These are phyloP conservation scores for Riptortus pedestris DNA, from an alignment of 1,140 invertebrate species.

Conservation along the genomic window DNA sequence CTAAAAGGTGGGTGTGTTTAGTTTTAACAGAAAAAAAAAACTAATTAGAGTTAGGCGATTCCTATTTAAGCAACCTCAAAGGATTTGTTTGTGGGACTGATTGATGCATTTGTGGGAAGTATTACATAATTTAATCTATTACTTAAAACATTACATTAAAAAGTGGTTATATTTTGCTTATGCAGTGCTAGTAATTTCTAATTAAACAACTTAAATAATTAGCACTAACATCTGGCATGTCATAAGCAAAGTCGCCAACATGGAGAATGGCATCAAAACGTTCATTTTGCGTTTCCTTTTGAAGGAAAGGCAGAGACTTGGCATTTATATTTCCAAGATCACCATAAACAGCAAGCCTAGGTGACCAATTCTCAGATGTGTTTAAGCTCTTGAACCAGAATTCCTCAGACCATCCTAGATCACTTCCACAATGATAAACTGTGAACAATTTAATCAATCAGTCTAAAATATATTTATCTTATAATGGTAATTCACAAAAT, in stretches of 20 bases:
- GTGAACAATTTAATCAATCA: no score
- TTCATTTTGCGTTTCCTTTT: constrained; percentile 65
- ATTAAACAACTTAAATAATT: no score
- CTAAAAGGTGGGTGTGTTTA: no score
- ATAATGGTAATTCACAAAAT: neutral
- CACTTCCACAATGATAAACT: constrained; percentile 77
- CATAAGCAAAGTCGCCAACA: constrained; percentile 92
- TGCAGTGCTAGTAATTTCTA: no score
- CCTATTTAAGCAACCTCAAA: no score
- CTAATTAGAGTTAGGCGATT: no score
- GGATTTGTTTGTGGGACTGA: no score
- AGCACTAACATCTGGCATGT: constrained; percentile 71
- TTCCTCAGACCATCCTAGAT: constrained; percentile 62
- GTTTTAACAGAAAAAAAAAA: no score
- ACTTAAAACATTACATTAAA: no score
- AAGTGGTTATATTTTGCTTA: no score
- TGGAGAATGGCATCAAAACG: constrained; percentile 80
- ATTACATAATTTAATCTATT: no score
- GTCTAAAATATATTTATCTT: neutral
- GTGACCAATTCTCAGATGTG: constrained; percentile 54
- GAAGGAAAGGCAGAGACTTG: constrained; percentile 64
- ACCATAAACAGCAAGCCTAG: constrained; percentile 72
- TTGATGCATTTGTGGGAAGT: no score
- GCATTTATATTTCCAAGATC: constrained; percentile 87
- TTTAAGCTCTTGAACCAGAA: constrained; percentile 64